Evolutionary conservation across 2,113 vertebrate genomes (phyloP).

Genomic region (Laterallus jamaicensis): DNA sequence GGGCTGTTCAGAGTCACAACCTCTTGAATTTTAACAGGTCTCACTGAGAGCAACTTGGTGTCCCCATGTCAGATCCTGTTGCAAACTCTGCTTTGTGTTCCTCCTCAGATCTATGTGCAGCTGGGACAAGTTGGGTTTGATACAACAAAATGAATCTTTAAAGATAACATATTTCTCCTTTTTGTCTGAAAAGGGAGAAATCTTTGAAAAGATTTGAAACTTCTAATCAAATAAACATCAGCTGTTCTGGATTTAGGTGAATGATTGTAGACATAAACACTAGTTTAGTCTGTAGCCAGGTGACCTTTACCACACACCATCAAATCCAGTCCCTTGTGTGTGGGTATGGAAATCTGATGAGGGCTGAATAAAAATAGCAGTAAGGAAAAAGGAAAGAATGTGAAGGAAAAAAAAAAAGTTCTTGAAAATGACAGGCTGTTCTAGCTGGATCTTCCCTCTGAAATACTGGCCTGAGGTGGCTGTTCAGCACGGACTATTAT

Average conservation of each 20-base stretch:
- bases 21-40: background rate
- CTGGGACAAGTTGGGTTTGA: rapidly evolving
- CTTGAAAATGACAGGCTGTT: constrained; percentile 9
- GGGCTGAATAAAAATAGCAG: background rate
- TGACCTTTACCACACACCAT: background rate
- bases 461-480: background rate
- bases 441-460: background rate
- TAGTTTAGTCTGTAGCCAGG: background rate
- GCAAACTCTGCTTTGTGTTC: background rate
- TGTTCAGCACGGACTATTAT: background rate
- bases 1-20: background rate
- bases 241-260: background rate
- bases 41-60: background rate
- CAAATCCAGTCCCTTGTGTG: background rate
- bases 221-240: background rate
- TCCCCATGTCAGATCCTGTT: background rate
- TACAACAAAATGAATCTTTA: background rate
- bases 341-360: background rate
- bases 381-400: background rate
- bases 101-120: background rate
- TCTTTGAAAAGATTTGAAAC: background rate
- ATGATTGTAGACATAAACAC: background rate
- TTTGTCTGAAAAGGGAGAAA: background rate
- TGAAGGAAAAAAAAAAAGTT: background rate
- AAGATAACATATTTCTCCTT: background rate